These are phyloP conservation scores for Cyprinella venusta DNA, from an alignment of 2,797 vertebrate genomes.

Conservation along the genomic window DNA sequence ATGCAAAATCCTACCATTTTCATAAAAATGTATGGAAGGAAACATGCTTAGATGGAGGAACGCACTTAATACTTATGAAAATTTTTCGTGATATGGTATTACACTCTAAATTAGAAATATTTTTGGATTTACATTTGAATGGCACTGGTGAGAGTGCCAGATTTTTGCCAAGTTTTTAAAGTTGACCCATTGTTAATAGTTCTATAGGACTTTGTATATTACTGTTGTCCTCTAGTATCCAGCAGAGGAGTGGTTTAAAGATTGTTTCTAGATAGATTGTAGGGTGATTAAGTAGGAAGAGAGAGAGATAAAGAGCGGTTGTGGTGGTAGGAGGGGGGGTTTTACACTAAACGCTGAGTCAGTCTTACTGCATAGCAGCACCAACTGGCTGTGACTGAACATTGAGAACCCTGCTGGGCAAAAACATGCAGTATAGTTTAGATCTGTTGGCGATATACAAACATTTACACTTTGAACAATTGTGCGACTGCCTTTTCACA, in stretches of 20 bases:
- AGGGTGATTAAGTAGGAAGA: slow-evolving; percentile 47
- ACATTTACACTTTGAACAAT: background rate
- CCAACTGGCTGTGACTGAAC: slow-evolving; percentile 66
- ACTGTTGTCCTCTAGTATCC: background rate
- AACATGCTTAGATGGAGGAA: background rate
- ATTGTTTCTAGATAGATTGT: slow-evolving; percentile 39
- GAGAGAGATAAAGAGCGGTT: slow-evolving; percentile 46
- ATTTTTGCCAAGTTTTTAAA: background rate
- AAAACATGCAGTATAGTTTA: slow-evolving; percentile 33
- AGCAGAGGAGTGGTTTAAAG: slow-evolving; percentile 27
- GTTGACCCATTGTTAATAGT: background rate
- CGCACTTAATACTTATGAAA: background rate
- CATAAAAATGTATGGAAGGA: background rate
- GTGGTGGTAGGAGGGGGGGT: slow-evolving; percentile 37
- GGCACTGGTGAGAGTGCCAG: background rate
- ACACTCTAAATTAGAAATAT: background rate
- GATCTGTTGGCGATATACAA: slow-evolving; percentile 15
- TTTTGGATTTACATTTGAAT: background rate
- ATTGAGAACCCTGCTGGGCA: slow-evolving; percentile 26
- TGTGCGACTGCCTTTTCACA: background rate
- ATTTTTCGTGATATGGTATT: background rate
- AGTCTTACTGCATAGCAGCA: slow-evolving; percentile 73
- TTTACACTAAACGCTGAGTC: slow-evolving; percentile 74
- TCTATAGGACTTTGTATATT: background rate
- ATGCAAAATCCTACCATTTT: background rate